Percentiles rank a stretch among this genome's conserved stretches.
Conservation (phyloP, 2,113 vertebrate genomes). For the Xiphias gladius region DNA sequence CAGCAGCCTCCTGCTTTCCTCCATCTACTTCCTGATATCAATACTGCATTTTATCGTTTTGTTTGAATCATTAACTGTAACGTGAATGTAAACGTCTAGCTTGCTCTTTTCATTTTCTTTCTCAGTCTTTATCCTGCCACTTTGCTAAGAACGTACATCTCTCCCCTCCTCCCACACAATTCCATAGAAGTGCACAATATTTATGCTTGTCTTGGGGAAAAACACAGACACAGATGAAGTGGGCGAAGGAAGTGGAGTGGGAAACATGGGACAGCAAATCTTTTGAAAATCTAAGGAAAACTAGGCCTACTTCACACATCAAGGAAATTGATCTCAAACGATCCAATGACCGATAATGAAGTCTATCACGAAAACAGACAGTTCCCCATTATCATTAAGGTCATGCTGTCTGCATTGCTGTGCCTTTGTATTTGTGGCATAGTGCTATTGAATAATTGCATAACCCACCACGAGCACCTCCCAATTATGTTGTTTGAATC, state of each 20-base stretch:
- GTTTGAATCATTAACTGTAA: neutral
- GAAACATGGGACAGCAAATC: slow-evolving; percentile 1
- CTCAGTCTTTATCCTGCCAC: neutral
- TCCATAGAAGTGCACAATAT: slow-evolving; percentile 18
- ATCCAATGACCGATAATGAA: slow-evolving; percentile 44
- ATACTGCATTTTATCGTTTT: neutral
- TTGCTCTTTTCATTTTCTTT: slow-evolving; percentile 2
- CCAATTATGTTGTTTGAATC: slow-evolving; percentile 69
- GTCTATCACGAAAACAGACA: slow-evolving; percentile 13
- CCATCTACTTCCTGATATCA: neutral
- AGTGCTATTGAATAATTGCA: slow-evolving; percentile 47
- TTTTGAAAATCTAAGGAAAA: slow-evolving; percentile 4
- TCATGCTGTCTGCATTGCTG: slow-evolving; percentile 4
- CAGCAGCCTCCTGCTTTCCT: neutral
- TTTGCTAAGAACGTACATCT: neutral
- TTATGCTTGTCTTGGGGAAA: neutral
- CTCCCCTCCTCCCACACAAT: slow-evolving; percentile 33
- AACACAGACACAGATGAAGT: neutral
- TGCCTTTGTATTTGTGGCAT: slow-evolving; percentile 3
- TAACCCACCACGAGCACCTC: slow-evolving; percentile 12
- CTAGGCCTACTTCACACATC: neutral
- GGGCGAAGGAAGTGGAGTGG: neutral
- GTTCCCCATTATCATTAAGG: slow-evolving; percentile 14
- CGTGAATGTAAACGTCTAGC: neutral
- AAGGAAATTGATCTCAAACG: neutral